Conservation (phyloP, 2,113 vertebrate genomes). For the Strigops habroptila region DNA sequence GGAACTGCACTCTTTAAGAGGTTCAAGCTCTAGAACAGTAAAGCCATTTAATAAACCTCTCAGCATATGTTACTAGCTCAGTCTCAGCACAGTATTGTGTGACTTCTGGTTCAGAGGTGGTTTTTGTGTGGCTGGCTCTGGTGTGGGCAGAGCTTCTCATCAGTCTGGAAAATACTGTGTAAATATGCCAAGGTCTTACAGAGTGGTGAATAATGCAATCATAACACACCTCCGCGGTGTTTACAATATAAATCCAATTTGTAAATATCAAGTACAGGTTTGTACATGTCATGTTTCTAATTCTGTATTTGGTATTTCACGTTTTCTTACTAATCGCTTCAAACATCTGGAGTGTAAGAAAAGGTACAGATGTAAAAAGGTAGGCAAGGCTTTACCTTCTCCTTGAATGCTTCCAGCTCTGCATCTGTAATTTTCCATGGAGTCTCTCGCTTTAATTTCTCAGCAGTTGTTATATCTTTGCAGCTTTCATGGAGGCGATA, state of each 20-base stretch:
- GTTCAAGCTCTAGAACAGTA: not conserved
- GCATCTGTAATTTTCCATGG: conserved; percentile 95
- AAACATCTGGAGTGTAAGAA: conserved; percentile 31
- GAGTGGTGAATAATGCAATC: not conserved
- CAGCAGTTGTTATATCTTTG: conserved; percentile 82
- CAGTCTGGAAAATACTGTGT: not conserved
- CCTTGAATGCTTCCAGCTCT: conserved; percentile 87
- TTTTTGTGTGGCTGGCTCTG: conserved; percentile 17
- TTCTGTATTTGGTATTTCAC: not conserved
- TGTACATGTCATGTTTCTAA: not conserved
- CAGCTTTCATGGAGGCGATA: conserved; percentile 88
- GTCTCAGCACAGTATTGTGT: not conserved
- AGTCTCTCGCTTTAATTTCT: conserved; percentile 83
- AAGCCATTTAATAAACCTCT: not conserved
- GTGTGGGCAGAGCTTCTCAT: not conserved
- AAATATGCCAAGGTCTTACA: not conserved
- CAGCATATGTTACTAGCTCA: not conserved
- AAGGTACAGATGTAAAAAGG: not conserved
- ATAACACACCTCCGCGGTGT: not conserved
- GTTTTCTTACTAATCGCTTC: conserved; percentile 12
- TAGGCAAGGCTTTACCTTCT: conserved; percentile 82
- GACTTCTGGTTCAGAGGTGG: not conserved
- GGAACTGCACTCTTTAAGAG: not conserved
- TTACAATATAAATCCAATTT: not conserved
- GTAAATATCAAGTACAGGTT: not conserved